Evolutionary conservation across 1,140 invertebrate species (phyloP).

Genomic region (Antheraea mylitta): DNA sequence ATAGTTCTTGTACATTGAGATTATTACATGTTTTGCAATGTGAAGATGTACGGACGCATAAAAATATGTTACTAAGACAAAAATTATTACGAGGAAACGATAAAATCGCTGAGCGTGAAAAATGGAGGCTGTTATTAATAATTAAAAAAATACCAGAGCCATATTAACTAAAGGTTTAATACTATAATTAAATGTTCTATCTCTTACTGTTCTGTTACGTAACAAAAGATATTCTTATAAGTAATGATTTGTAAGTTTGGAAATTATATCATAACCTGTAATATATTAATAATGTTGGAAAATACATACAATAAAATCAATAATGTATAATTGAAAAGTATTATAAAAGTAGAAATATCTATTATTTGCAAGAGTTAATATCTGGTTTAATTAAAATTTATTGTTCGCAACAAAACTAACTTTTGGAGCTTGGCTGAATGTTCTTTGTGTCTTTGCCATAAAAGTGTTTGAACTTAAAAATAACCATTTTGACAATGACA

Average conservation of each 20-base stretch:
- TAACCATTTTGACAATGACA: background rate
- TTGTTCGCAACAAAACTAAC: no score
- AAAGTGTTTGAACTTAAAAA: background rate
- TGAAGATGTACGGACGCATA: background rate
- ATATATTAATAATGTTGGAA: no score
- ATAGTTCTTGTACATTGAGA: no score
- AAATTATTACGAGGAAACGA: constrained; percentile 8
- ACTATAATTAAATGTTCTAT: background rate
- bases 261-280: no score
- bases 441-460: no score
- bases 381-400: no score
- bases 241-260: no score
- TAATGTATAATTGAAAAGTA: no score
- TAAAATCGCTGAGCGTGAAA: constrained; percentile 5
- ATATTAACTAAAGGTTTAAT: background rate
- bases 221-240: background rate
- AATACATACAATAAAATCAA: no score
- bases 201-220: background rate
- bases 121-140: constrained; percentile 1
- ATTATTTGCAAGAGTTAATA: no score
- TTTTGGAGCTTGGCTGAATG: no score
- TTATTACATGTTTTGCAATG: background rate
- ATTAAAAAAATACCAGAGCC: background rate
- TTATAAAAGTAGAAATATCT: no score
- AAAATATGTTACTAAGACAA: background rate